Evolutionary conservation across 2,113 vertebrate species (phyloP).

Genomic region (Trogon melanurus): DNA sequence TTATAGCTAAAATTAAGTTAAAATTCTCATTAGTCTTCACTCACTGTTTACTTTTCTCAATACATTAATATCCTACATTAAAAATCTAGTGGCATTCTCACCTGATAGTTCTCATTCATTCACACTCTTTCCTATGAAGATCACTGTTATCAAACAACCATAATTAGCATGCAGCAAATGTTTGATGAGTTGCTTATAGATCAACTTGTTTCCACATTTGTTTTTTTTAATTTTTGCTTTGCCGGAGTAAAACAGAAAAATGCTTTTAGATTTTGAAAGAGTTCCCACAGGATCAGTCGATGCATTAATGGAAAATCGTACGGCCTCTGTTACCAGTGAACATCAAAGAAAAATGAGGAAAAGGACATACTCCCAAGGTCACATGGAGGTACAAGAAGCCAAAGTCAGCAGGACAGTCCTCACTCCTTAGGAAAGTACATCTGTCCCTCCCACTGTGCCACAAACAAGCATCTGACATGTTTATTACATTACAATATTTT

Average conservation of each 20-base stretch:
- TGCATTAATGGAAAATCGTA: neutral
- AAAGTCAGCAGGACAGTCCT: neutral
- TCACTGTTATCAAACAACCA: neutral
- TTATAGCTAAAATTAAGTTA: neutral
- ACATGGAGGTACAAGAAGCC: neutral
- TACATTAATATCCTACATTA: neutral
- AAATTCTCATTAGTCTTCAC: neutral
- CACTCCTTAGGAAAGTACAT: neutral
- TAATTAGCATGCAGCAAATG: slow-evolving; percentile 2
- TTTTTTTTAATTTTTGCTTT: neutral
- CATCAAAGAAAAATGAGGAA: neutral
- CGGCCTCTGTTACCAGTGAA: neutral
- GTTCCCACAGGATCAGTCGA: neutral
- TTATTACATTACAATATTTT: neutral
- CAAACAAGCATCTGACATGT: neutral
- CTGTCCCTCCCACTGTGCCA: neutral
- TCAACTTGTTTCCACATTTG: neutral
- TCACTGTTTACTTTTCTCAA: neutral
- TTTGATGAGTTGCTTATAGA: neutral
- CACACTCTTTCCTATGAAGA: neutral
- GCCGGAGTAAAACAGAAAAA: neutral
- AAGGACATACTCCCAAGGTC: neutral
- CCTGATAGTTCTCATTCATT: neutral
- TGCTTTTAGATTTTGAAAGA: neutral
- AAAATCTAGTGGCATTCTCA: neutral